Base-by-base conservation (phyloP, 30 jellyfish, hydroid and myxozoan genomes). In the Catostylus mosaicus region DNA sequence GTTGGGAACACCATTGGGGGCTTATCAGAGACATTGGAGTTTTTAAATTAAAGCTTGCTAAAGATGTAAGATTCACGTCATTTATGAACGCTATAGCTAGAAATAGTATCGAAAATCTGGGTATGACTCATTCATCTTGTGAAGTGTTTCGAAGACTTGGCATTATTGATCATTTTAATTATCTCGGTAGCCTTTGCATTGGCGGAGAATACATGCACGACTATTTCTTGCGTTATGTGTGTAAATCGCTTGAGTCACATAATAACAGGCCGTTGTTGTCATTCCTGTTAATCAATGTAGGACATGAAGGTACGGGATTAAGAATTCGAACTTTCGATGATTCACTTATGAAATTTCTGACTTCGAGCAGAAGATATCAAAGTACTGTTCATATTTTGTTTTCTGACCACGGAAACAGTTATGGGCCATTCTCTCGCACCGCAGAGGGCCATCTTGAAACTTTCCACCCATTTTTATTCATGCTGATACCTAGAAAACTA, bases 351-450 rank as follows among this genome's bases (percentile, higher is more conserved):
- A 51, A 36, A 12, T 90, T 68, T 63, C 69, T 83, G 2, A 18
- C 71, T 8, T 32, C 67, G 24, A 46, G 75, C 16, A 31, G 30
- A 24, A 26, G 46, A 0, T 23, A 3, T 1, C 78, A 60, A 29
- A 56, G 75, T 51, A 82, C 96, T 1, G 48, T 90, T 45, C 85
- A 88, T 27, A 31, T 90, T 16, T 16, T 90, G 37, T 77, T 90
- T 70, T 66, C 97, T 19, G 97, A 90, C 74, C 97, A 90, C 77
- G 97, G 97, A 20, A 90, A 90, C 63, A 75, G 85, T 6, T 90
- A 90, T 71, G 90, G 95, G 38, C 75, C 80, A 10, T 90, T 72
- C 68, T 62, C 95, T 11, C 79, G 71, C 12, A 38, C 87, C 0
- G 11, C 38, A 63, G 95, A 77, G 48, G 97, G 97, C 12, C 91